Percentiles rank a stretch among this genome's conserved stretches.
phyloP scores from a whole-genome alignment of 1,140 invertebrate genomes.

The Dinothrombium tinctorium region DNA sequence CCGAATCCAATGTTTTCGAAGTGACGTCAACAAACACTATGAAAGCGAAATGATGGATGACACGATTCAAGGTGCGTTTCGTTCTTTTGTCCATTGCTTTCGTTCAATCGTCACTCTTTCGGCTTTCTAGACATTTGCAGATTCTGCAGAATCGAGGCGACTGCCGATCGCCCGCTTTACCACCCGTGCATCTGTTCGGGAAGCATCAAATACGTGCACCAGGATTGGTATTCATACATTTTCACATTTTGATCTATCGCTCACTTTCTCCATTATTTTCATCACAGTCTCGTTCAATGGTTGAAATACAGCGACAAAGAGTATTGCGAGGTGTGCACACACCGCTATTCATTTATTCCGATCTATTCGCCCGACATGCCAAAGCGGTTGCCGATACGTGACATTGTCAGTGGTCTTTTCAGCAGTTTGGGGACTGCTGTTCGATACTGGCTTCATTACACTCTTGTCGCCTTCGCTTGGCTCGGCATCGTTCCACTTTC shows the following conservation, averaged over 20 bases:
- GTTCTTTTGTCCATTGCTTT: no score
- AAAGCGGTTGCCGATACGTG: slow-evolving; percentile 64
- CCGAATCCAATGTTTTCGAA: no score
- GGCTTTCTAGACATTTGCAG: slow-evolving; percentile 57
- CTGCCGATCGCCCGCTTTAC: slow-evolving; percentile 59
- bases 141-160: slow-evolving; percentile 82
- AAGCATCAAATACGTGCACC: slow-evolving; percentile 96
- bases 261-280: slow-evolving; percentile 9
- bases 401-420: slow-evolving; percentile 65
- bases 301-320: slow-evolving; percentile 80
- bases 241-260: slow-evolving; percentile 3
- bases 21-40: no score
- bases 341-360: slow-evolving; percentile 91
- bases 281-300: slow-evolving; percentile 32
- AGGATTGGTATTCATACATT: slow-evolving; percentile 31
- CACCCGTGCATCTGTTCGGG: slow-evolving; percentile 98
- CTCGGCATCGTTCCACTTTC: slow-evolving; percentile 86
- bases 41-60: no score
- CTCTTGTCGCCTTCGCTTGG: slow-evolving; percentile 87
- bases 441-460: slow-evolving; percentile 88
- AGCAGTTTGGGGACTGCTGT: slow-evolving; percentile 69
- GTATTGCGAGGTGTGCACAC: slow-evolving; percentile 93
- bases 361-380: slow-evolving; percentile 99
- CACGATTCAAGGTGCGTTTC: no score
- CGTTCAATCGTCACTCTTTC: no score